Evolutionary conservation across 2,797 vertebrate species (phyloP), one percentile per base, ranked within the genome.

Genomic region (Octomys mimax): DNA sequence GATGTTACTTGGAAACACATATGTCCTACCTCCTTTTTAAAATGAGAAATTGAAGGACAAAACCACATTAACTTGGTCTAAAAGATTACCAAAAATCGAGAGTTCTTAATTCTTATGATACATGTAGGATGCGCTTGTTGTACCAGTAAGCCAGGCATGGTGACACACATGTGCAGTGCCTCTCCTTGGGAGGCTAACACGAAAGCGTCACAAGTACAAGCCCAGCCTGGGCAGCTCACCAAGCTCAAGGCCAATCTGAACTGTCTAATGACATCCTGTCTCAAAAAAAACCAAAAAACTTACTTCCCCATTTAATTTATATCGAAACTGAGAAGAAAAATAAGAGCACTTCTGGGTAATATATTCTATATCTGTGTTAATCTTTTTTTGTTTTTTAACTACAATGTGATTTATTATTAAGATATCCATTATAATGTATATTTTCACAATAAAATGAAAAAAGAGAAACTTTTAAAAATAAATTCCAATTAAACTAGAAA

Each of bases 11-110:
- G 91, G 36, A 59, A 84, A 42, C 26, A 2, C 57, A 88, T 71
- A 31, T 87, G 3, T 12, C 81, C 14, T 26, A 92, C 73, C 83
- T 89, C 22, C 14, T 96, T 71, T 84, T 95, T 94, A 90, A 75
- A 87, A 94, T 82, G 46, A 87, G 36, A 93, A n/a, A 86, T 83
- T 87, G 52, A 92, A 92, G 21, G 6, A 87, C 10, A 94, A 57
- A 94, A 95, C 10, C 91, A 68, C 64, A 91, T 52, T 81, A 77
- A 95, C 91, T 88, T 95, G 73, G 22, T 88, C 13, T 78, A 95
- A 49, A 91, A 73, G 77, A 36, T 26, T 36, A 81, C 33, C 31
- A 80, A 88, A 93, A 89, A 81, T 12, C 9, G 71, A 79, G 24
- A 75, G 39, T 84, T 96, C 79, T 85, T 95, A 88, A 87, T 77